Evolutionary conservation across 2,888 invertebrate genomes (phyloP).

Genomic region (Pandemis heparana): DNA sequence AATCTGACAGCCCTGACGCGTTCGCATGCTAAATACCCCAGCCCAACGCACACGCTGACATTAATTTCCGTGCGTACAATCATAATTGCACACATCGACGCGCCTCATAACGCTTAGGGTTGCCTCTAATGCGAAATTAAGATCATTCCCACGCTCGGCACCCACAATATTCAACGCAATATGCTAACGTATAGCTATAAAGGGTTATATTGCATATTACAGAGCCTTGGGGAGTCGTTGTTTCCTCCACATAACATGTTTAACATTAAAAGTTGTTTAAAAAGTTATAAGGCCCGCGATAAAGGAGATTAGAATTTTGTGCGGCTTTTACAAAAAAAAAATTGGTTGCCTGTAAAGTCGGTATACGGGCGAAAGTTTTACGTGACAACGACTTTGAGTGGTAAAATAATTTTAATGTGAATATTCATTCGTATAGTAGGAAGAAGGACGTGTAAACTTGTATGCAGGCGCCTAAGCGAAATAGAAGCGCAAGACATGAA

Average conservation of each 20-base stretch:
- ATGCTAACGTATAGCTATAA: slow-evolving; percentile 19
- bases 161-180: slow-evolving; percentile 13
- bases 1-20: slow-evolving; percentile 1
- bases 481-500: no score
- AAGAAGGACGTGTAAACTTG: no score
- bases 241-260: slow-evolving; percentile 11
- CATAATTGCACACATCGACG: slow-evolving; percentile 13
- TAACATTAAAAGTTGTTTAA: slow-evolving; percentile 19
- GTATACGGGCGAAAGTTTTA: no score
- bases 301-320: slow-evolving; percentile 2
- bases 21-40: not conserved
- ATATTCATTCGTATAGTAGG: no score
- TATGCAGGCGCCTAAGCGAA: no score
- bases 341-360: no score
- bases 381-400: no score
- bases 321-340: not conserved
- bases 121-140: slow-evolving; percentile 22
- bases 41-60: not conserved
- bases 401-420: no score
- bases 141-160: slow-evolving; percentile 5
- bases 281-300: slow-evolving; percentile 10
- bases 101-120: slow-evolving; percentile 21
- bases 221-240: slow-evolving; percentile 15
- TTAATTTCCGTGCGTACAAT: not conserved
- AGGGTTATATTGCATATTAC: slow-evolving; percentile 14